A percentile compares a stretch with the other conserved stretches of the same genome.
Conservation (phyloP, 2,797 vertebrate genomes). For the Bucorvus abyssinicus region DNA sequence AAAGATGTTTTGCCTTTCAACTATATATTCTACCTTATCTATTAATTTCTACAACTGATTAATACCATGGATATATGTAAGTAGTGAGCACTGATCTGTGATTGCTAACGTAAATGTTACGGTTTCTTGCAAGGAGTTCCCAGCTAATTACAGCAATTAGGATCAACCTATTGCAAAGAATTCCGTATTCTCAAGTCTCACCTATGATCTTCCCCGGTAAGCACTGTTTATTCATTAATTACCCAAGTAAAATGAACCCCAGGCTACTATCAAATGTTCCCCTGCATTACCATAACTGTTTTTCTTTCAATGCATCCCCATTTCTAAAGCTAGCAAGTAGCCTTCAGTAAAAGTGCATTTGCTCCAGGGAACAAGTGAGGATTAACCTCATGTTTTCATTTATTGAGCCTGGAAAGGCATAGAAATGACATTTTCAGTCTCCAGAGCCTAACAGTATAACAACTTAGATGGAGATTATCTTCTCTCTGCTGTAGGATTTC, state of each 20-base stretch:
- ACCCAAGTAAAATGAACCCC: background rate
- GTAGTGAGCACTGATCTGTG: background rate
- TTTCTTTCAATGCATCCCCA: background rate
- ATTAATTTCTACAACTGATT: background rate
- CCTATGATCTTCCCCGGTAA: background rate
- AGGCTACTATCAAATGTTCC: background rate
- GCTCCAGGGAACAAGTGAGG: background rate
- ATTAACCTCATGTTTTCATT: background rate
- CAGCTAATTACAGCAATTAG: background rate
- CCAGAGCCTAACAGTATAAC: background rate
- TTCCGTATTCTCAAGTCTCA: background rate
- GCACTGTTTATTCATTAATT: background rate
- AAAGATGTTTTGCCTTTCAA: background rate
- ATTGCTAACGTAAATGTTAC: background rate
- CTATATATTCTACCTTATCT: background rate
- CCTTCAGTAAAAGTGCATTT: background rate
- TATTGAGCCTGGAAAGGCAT: background rate
- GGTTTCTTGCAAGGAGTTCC: background rate
- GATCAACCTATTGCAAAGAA: background rate
- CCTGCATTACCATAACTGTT: background rate
- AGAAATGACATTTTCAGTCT: background rate
- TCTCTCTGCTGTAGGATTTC: slow-evolving; percentile 28
- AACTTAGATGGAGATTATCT: slow-evolving; percentile 44
- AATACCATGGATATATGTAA: background rate
- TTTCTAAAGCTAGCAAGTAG: background rate